These are phyloP conservation scores for Caiman crocodilus DNA, from an alignment of 2,797 vertebrate species.

Conservation along the genomic window DNA sequence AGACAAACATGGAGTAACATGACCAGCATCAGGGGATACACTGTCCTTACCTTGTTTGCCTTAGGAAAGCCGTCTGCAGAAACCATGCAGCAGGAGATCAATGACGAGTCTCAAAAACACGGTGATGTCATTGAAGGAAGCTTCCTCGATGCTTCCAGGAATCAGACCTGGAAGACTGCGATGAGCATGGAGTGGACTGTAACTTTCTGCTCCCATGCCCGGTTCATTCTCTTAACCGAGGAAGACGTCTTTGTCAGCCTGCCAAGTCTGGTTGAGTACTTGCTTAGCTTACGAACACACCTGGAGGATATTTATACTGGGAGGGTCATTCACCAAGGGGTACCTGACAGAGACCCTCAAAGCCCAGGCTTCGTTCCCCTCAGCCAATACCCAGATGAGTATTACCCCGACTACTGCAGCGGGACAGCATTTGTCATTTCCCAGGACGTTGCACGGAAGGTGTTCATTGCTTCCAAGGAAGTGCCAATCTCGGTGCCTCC, in stretches of 20 bases:
- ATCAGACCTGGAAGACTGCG: constrained; percentile 81
- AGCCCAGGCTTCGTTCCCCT: constrained; percentile 82
- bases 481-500: constrained; percentile 76
- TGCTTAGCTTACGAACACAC: constrained; percentile 85
- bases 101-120: constrained; percentile 74
- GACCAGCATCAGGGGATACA: constrained; percentile 72
- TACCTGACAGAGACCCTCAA: constrained; percentile 83
- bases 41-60: constrained; percentile 79
- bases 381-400: constrained; percentile 82
- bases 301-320: constrained; percentile 90
- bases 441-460: constrained; percentile 91
- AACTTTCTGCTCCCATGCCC: constrained; percentile 88
- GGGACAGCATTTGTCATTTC: constrained; percentile 87
- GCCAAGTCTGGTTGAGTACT: constrained; percentile 83
- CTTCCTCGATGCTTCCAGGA: constrained; percentile 80
- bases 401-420: constrained; percentile 91
- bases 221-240: constrained; percentile 87
- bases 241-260: constrained; percentile 88
- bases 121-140: constrained; percentile 83
- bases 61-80: constrained; percentile 76
- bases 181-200: constrained; percentile 88
- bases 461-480: constrained; percentile 83
- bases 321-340: constrained; percentile 84
- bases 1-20: constrained; percentile 90
- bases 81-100: constrained; percentile 77